Evolutionary conservation across 1,140 invertebrate species (phyloP).

Genomic region (Hycleus phaleratus): DNA sequence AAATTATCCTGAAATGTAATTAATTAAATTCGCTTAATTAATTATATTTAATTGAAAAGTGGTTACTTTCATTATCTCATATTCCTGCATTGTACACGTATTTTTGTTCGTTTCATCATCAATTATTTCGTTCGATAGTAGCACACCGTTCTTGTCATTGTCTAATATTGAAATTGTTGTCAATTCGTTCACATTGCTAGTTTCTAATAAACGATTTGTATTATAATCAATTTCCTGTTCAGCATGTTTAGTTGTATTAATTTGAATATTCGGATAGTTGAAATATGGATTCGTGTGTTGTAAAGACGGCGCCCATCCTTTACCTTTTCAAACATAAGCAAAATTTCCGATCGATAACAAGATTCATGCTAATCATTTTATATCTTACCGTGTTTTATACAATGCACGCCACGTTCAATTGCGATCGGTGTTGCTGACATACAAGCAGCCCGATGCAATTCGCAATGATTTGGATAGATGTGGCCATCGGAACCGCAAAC

Average conservation of each 20-base stretch:
- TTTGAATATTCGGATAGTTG: conserved; percentile 6
- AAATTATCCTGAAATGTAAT: conserved; percentile 58
- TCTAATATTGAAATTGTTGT: no score
- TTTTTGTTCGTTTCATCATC: conserved; percentile 37
- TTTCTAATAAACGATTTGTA: no score
- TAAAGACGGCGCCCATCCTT: conserved; percentile 24
- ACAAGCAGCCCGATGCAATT: conserved; percentile 64
- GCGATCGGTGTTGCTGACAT: conserved; percentile 50
- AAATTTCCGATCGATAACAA: no score
- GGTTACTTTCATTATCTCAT: conserved; percentile 60
- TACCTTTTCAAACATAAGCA: conserved; percentile 8
- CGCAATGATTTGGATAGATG: conserved; percentile 68
- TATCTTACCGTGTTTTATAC: conserved; percentile 41
- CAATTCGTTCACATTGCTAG: no score
- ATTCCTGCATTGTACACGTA: conserved; percentile 57
- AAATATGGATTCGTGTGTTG: conserved; percentile 20
- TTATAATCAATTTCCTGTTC: no score
- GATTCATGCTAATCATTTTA: no score
- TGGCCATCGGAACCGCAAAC: conserved; percentile 70
- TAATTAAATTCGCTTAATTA: background rate
- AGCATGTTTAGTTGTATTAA: no score
- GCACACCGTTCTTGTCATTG: no score
- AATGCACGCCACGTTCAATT: conserved; percentile 47
- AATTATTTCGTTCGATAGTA: conserved; percentile 32
- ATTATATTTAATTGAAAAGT: background rate